Evolutionary conservation across 2,113 vertebrate genomes (phyloP).

Genomic region (Coregonus clupeaformis): DNA sequence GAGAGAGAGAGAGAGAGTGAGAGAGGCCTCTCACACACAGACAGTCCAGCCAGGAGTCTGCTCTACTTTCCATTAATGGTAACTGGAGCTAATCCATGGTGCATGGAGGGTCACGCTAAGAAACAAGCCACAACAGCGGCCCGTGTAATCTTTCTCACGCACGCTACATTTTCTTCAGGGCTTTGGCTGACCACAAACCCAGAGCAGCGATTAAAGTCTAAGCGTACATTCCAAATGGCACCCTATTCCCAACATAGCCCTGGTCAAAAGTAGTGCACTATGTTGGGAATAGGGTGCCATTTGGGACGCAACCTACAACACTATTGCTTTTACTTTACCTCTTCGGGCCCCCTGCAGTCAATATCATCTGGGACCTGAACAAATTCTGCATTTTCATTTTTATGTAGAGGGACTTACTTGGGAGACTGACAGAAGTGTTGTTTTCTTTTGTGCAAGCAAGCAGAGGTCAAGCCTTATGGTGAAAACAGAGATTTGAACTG

Average conservation of each 20-base stretch:
- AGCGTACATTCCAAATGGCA: too few relatives aligned
- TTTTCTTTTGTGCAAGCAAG: background rate
- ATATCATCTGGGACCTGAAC: background rate
- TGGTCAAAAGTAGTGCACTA: too few relatives aligned
- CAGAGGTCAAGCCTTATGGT: background rate
- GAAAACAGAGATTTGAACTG: too few relatives aligned
- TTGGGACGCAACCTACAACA: slow-evolving; percentile 10
- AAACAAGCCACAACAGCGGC: slow-evolving; percentile 33
- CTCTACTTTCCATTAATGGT: slow-evolving; percentile 52
- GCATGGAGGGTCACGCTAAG: slow-evolving; percentile 39
- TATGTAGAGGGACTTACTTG: background rate
- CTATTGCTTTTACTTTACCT: slow-evolving; percentile 8
- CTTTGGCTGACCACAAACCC: background rate
- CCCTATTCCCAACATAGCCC: too few relatives aligned
- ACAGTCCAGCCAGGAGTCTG: slow-evolving; percentile 12
- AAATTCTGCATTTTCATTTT: background rate
- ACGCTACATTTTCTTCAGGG: slow-evolving; percentile 37
- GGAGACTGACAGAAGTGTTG: background rate
- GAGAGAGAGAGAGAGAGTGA: background rate
- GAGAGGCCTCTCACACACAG: background rate
- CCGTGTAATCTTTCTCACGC: slow-evolving; percentile 36
- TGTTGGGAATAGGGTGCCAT: too few relatives aligned
- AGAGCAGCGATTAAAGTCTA: slow-evolving; percentile 2
- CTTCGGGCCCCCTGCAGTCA: background rate
- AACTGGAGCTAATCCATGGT: slow-evolving; percentile 46